These are phyloP conservation scores for Therioaphis trifolii DNA, from an alignment of 2,888 invertebrate species.

Conservation along the genomic window DNA sequence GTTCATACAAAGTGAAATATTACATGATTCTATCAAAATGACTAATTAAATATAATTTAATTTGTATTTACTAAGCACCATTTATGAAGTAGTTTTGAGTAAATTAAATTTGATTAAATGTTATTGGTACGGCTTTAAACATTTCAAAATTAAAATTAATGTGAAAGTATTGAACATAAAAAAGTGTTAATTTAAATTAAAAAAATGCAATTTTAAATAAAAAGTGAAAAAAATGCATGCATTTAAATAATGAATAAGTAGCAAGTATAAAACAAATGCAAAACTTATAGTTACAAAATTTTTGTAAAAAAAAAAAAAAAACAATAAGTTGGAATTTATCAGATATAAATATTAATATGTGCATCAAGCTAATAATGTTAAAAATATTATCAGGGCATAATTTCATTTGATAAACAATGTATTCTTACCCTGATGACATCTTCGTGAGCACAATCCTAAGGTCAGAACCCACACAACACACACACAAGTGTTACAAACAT, in stretches of 20 bases:
- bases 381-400: constrained; percentile 54
- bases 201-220: neutral
- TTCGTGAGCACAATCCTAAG: constrained; percentile 65
- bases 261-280: neutral
- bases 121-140: neutral
- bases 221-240: constrained; percentile 30
- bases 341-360: constrained; percentile 38
- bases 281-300: constrained; percentile 30
- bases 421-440: constrained; percentile 64
- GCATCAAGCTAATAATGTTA: constrained; percentile 57
- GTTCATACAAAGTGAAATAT: too few relatives aligned
- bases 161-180: neutral
- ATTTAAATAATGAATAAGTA: constrained; percentile 20
- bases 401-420: constrained; percentile 42
- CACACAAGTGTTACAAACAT: constrained; percentile 66
- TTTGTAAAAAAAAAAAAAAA: neutral
- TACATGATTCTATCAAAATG: too few relatives aligned
- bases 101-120: too few relatives aligned
- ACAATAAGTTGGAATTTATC: constrained; percentile 55
- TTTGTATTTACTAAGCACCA: too few relatives aligned
- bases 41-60: too few relatives aligned
- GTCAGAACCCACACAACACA: constrained; percentile 68
- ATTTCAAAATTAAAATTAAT: neutral
- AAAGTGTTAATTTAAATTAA: constrained; percentile 9
- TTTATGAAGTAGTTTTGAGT: too few relatives aligned